A percentile compares a stretch with the other conserved stretches of the same genome.
Conservation (phyloP, 2,113 vertebrate genomes). For the Daubentonia madagascariensis region DNA sequence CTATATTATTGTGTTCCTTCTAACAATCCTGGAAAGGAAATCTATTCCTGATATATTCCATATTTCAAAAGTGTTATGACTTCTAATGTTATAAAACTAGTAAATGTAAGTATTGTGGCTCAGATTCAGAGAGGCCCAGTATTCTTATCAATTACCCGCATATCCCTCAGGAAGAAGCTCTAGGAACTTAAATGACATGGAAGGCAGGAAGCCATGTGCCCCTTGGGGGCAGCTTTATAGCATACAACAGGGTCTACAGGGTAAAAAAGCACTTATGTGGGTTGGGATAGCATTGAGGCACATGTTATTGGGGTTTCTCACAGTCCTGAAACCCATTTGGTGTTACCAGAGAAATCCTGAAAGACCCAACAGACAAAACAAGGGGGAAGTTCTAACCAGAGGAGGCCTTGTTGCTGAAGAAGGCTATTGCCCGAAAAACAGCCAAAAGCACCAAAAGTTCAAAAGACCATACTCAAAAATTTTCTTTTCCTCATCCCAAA, state of each 20-base stretch:
- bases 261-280: accelerated
- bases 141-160: not conserved
- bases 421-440: not conserved
- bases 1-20: not conserved
- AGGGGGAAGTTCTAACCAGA: not conserved
- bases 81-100: not conserved
- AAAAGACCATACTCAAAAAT: not conserved
- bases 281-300: not conserved
- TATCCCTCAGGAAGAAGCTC: not conserved
- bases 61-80: not conserved
- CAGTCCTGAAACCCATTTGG: not conserved
- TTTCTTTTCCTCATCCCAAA: not conserved
- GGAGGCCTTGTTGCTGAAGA: not conserved
- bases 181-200: not conserved
- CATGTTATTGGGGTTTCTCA: not conserved
- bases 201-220: not conserved
- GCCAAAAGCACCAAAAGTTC: not conserved
- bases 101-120: not conserved
- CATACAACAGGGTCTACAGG: not conserved
- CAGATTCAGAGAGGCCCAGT: not conserved
- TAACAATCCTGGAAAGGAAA: not conserved
- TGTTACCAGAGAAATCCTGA: not conserved
- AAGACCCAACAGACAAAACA: not conserved
- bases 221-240: not conserved
- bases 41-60: not conserved